Percentiles rank a stretch among this genome's conserved stretches.
These are phyloP conservation scores for Aptenodytes patagonicus DNA, from an alignment of 2,113 vertebrate species.

Conservation along the genomic window DNA sequence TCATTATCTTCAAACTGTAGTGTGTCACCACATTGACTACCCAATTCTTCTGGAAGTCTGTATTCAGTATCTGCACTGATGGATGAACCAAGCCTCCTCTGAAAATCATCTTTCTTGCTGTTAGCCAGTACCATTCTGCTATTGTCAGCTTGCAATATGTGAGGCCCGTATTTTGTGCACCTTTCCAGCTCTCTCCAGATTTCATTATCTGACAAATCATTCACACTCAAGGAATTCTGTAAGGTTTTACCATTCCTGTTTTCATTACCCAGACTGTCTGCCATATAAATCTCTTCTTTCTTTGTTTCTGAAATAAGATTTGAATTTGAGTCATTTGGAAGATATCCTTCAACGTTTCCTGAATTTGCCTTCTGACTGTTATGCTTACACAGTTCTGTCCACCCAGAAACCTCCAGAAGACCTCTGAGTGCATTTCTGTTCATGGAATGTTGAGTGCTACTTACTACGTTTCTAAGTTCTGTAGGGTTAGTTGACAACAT, in stretches of 20 bases:
- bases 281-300: neutral
- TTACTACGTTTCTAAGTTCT: neutral
- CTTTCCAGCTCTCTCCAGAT: neutral
- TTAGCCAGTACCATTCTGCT: neutral
- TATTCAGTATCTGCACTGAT: conserved; percentile 1
- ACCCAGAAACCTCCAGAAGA: neutral
- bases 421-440: neutral
- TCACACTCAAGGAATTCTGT: conserved; percentile 15
- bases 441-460: neutral
- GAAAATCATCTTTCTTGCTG: neutral
- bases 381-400: neutral
- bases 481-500: neutral
- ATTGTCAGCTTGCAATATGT: neutral
- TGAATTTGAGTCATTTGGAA: neutral
- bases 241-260: neutral
- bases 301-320: neutral
- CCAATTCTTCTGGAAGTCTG: conserved; percentile 11
- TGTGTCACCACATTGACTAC: neutral
- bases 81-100: conserved; percentile 1
- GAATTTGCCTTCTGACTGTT: neutral
- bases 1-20: neutral
- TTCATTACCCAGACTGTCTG: neutral
- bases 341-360: neutral
- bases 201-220: conserved; percentile 41
- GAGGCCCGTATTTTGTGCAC: neutral